Base-by-base conservation (phyloP, 2,888 invertebrate genomes). In the Xestia xanthographa region DNA sequence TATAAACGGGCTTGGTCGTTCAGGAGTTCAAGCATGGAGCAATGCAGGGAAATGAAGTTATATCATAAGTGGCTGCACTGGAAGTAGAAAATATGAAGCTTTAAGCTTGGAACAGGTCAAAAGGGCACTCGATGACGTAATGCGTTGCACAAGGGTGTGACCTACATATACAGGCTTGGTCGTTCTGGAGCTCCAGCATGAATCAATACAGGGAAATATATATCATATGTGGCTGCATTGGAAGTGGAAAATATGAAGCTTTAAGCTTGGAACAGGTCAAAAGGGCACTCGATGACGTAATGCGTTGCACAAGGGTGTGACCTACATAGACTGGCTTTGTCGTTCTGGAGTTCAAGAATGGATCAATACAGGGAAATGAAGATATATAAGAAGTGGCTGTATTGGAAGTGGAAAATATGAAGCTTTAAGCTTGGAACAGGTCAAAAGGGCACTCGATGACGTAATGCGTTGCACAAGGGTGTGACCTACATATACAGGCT, bases 221-320 rank as follows among this genome's bases (percentile, higher is more conserved):
- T 67, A 48, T 67, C 53, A 56, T 2, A 56, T 56, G 56, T 73
- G 79, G 67, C 63, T 79, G 22, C 26, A 67, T 67, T 79, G 48
- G 60, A 34, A 60, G 34, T 9, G 41, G 41, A 41, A 41, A 41
- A 41, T 41, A 41, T 41, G 41, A 41, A 41, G 0, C 9, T 11
- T 41, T 45, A 5, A 38, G n/a, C 20, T 45, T 20, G 29, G 38
- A 29, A 77, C 38, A 8, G 67, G 53, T 63, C 60, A 29, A 29
- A 41, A 53, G 22, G 22, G 50, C 4, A 48, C 1, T 12, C 29
- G 14, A 9, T 70, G 63, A 65, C 63, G 77, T 56, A 63, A 77
- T 38, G 45, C 63, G 17, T 14, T 63, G 45, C 45, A 63, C 29
- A 29, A 14, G 0, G 26, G 53, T 63, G 38, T 41, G 63, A 1